Evolutionary conservation across 1,140 invertebrate genomes (phyloP), one percentile per base, ranked within the genome.

Genomic region (Conus ventricosus): DNA sequence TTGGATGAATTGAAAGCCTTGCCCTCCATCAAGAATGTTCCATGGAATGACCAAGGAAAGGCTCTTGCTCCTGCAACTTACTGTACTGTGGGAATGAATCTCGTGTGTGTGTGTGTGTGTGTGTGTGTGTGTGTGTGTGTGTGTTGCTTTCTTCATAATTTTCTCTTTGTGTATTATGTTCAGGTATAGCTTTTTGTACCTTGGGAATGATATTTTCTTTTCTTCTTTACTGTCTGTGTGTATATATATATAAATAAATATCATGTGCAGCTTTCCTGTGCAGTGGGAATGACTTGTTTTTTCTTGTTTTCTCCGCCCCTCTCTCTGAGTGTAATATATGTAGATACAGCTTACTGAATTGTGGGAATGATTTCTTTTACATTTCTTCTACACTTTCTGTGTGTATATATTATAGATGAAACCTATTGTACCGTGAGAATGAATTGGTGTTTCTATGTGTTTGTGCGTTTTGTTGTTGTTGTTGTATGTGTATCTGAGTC

Each of bases 81-180:
- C 80, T 81, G 80, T 53, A 54, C 80, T 81, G 80, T 81, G 39
- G 17, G 27, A 54, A 54, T 81, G 80, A 81, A 17, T 53, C 80
- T 20, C 55, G 11, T 54, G 17, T 81, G 10, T 81, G 13, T 80
- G 76, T 39, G 7, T 80, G 76, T 80, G 6, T 80, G 39, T 39
- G 39, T 39, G 39, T 39, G 39, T 39, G 39, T 39, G 39, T 39
- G 39, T 39, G 39, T 39, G 39, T 39, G 39, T 39, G 39, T 39
- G 39, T 39, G 39, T 39, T 39, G 39, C 39, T 39, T 39, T 39
- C 39, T 39, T 39, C 39, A 39, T 39, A 39, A 39, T 3, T 39
- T 39, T 39, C 39, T 39, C 39, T 39, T 39, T 39, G 39, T 39
- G 39, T 39, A 39, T 80, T 51, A 27, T 80, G 8, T 39, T 80